Conservation (phyloP, 2,113 vertebrate genomes). For the Azemiops feae region DNA sequence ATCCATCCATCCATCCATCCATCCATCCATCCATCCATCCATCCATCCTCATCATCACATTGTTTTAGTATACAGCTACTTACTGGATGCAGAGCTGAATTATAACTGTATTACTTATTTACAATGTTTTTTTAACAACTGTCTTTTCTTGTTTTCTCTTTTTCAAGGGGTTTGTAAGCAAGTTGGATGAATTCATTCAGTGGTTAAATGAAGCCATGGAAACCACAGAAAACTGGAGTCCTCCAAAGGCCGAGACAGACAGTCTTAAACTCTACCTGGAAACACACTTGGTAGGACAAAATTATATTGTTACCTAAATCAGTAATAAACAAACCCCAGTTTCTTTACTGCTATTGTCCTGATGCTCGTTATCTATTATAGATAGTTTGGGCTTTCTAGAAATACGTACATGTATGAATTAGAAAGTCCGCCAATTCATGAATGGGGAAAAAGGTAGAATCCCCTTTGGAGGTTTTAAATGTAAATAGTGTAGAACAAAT, state of each 20-base stretch:
- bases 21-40: too few relatives aligned
- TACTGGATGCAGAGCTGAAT: background rate
- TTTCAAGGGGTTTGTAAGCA: slow-evolving; percentile 86
- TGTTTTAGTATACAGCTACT: background rate
- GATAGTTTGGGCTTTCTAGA: slow-evolving; percentile 39
- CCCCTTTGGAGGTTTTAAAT: slow-evolving; percentile 19
- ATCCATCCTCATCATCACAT: slow-evolving; percentile 3
- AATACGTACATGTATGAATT: slow-evolving; percentile 41
- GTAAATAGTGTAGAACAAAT: slow-evolving; percentile 22
- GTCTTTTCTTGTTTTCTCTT: slow-evolving; percentile 53
- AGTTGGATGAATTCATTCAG: slow-evolving; percentile 93
- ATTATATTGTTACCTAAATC: slow-evolving; percentile 43
- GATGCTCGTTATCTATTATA: slow-evolving; percentile 40
- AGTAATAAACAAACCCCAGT: slow-evolving; percentile 49
- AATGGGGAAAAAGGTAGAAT: slow-evolving; percentile 18
- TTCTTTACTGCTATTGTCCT: slow-evolving; percentile 3
- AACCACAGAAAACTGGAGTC: slow-evolving; percentile 95
- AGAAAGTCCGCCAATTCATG: slow-evolving; percentile 22
- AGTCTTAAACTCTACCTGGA: slow-evolving; percentile 93
- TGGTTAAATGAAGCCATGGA: slow-evolving; percentile 95
- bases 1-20: too few relatives aligned
- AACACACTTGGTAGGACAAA: slow-evolving; percentile 91
- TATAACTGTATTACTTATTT: slow-evolving; percentile 45
- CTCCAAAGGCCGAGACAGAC: slow-evolving; percentile 85
- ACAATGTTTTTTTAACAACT: slow-evolving; percentile 27